Conservation (phyloP, 2,113 vertebrate genomes). For the Stigmatopora nigra region DNA sequence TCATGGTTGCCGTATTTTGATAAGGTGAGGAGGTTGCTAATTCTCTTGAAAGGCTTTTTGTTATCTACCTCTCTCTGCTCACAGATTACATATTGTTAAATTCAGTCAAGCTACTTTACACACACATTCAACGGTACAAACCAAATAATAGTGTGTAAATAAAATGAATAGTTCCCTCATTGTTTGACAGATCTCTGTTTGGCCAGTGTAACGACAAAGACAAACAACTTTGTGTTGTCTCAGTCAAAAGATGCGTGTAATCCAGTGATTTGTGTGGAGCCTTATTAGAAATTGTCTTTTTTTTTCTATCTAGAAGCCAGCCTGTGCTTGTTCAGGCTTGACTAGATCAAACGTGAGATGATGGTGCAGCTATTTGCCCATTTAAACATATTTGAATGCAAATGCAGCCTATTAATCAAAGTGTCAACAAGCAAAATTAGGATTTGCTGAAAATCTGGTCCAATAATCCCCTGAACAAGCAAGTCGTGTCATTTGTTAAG, state of each 20-base stretch:
- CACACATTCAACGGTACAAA: conserved; percentile 12
- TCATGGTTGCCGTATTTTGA: conserved; percentile 31
- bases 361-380: conserved; percentile 35
- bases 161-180: conserved; percentile 1
- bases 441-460: neutral
- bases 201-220: conserved; percentile 3
- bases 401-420: conserved; percentile 41
- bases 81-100: conserved; percentile 17
- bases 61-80: conserved; percentile 23
- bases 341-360: conserved; percentile 43
- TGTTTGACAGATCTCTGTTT: neutral
- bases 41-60: conserved; percentile 49
- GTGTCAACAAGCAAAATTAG: conserved; percentile 20
- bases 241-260: neutral
- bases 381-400: conserved; percentile 27
- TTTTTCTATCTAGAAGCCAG: conserved; percentile 16
- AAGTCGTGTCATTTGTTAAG: neutral
- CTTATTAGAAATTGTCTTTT: conserved; percentile 38
- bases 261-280: conserved; percentile 24
- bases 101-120: conserved; percentile 16
- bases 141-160: conserved; percentile 13
- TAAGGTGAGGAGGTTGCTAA: conserved; percentile 36
- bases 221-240: conserved; percentile 10
- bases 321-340: conserved; percentile 22
- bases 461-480: neutral